These are phyloP conservation scores for Laterallus jamaicensis DNA, from an alignment of 2,113 vertebrate genomes.

Conservation along the genomic window DNA sequence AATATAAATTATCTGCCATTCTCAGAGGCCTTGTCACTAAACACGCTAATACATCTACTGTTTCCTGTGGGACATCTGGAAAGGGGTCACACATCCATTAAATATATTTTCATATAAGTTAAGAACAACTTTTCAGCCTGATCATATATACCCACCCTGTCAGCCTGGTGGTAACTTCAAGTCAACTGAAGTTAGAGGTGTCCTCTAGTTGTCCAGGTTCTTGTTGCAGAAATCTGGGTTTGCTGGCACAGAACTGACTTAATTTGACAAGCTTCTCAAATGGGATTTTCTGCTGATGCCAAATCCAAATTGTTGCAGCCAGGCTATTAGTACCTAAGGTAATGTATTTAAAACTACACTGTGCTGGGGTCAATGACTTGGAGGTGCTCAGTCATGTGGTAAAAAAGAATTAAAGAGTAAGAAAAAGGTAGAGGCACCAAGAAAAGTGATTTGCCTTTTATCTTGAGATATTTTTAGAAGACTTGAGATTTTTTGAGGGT, in stretches of 20 bases:
- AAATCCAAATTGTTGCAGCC: neutral
- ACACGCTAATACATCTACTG: neutral
- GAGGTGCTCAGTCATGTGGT: neutral
- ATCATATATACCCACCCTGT: neutral
- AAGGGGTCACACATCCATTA: neutral
- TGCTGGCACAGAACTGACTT: neutral
- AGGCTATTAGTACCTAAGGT: neutral
- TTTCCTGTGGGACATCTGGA: neutral
- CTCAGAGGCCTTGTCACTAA: neutral
- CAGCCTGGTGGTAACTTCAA: neutral
- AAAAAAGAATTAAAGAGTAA: neutral
- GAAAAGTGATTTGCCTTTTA: neutral
- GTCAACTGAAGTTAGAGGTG: neutral
- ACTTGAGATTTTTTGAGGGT: rapidly evolving
- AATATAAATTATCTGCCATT: neutral
- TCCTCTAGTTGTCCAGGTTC: neutral
- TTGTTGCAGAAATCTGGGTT: neutral
- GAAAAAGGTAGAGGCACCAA: neutral
- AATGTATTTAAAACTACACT: conserved; percentile 10
- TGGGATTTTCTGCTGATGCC: neutral
- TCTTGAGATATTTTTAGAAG: neutral
- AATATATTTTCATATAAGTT: neutral
- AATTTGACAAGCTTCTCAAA: neutral
- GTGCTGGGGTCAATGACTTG: neutral
- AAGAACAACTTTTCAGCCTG: neutral